A percentile compares a stretch with the other conserved stretches of the same genome.
Evolutionary conservation across 2,797 vertebrate species (phyloP).

Genomic region (Artibeus lituratus): DNA sequence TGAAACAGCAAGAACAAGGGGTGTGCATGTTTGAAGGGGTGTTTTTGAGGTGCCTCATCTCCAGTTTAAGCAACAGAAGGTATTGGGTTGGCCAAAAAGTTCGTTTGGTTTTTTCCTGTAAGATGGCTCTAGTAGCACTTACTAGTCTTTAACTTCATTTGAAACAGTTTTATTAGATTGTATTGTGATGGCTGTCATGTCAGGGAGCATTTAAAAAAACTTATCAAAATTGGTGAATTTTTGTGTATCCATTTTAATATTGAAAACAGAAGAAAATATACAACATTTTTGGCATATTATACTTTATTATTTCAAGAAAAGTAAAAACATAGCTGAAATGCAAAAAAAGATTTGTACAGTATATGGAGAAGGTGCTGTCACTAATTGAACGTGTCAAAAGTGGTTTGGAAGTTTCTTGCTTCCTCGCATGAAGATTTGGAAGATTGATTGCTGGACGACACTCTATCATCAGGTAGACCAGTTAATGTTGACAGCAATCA

Average conservation of each 20-base stretch:
- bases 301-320: background rate
- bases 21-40: rapidly evolving
- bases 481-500: background rate
- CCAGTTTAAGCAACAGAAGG: background rate
- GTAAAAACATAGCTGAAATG: background rate
- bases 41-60: background rate
- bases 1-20: background rate
- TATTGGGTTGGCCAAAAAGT: background rate
- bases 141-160: background rate
- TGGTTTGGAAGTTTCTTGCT: background rate
- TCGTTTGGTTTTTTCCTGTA: background rate
- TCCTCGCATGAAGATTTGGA: no score
- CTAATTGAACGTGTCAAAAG: background rate
- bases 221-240: background rate
- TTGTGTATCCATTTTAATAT: background rate
- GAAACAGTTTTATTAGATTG: background rate
- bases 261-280: background rate
- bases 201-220: background rate
- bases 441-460: background rate
- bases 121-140: background rate
- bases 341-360: background rate
- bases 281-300: background rate
- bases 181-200: background rate
- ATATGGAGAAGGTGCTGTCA: background rate
- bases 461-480: background rate